Percentiles rank a stretch among this genome's conserved stretches.
These are phyloP conservation scores for Nineta flava DNA, from an alignment of 2,888 invertebrate species.

Conservation along the genomic window DNA sequence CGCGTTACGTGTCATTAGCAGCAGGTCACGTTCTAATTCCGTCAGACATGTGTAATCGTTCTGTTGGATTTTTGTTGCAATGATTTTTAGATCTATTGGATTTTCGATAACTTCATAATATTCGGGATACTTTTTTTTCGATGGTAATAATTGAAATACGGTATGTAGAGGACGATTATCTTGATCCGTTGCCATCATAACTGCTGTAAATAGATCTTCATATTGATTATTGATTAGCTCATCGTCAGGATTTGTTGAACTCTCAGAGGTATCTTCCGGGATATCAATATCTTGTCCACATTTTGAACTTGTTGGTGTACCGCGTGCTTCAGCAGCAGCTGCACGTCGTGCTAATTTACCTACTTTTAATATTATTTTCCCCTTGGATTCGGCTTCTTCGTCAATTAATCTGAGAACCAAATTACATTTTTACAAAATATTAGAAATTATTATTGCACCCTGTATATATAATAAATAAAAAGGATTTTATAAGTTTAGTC, in stretches of 20 bases:
- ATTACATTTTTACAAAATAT: background rate
- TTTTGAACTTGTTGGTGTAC: slow-evolving; percentile 20
- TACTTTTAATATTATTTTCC: slow-evolving; percentile 36
- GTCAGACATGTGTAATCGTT: slow-evolving; percentile 59
- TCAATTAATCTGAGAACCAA: slow-evolving; percentile 22
- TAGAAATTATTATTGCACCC: too few relatives aligned
- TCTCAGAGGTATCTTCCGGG: slow-evolving; percentile 52
- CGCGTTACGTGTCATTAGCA: slow-evolving; percentile 86
- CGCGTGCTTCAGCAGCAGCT: slow-evolving; percentile 16
- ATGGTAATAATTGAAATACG: slow-evolving; percentile 83
- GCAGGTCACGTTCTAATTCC: slow-evolving; percentile 80
- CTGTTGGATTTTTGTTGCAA: slow-evolving; percentile 80
- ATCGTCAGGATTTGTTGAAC: slow-evolving; percentile 58
- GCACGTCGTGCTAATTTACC: slow-evolving; percentile 29
- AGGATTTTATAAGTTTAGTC: too few relatives aligned
- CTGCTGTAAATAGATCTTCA: slow-evolving; percentile 79
- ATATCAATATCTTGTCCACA: slow-evolving; percentile 29
- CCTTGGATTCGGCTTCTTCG: slow-evolving; percentile 33
- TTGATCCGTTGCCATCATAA: slow-evolving; percentile 72
- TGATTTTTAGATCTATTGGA: slow-evolving; percentile 87
- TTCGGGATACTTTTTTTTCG: slow-evolving; percentile 83
- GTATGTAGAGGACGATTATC: slow-evolving; percentile 71
- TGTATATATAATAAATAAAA: too few relatives aligned
- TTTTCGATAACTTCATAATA: slow-evolving; percentile 89
- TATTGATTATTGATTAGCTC: slow-evolving; percentile 43